These are phyloP conservation scores for Gymnocypris eckloni DNA, from an alignment of 2,797 vertebrate species.

Conservation along the genomic window DNA sequence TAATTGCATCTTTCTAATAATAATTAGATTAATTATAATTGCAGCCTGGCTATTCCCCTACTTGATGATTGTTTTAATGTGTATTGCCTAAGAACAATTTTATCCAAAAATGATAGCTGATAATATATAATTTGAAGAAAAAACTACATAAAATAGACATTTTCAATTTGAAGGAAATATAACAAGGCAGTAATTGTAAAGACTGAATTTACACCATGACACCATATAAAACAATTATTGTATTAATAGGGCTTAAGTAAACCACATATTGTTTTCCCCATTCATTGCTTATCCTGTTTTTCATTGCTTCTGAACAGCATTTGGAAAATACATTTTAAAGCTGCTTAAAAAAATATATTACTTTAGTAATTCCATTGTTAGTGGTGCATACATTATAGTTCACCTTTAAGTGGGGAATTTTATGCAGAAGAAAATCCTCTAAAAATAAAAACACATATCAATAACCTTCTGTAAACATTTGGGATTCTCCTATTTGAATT, in stretches of 20 bases:
- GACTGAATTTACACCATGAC: background rate
- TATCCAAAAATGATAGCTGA: background rate
- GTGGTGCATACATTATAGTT: conserved; percentile 4
- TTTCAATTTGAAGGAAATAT: background rate
- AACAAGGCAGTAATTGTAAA: background rate
- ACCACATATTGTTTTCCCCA: background rate
- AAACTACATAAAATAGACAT: background rate
- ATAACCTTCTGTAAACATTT: conserved; percentile 1
- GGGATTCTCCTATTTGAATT: conserved; percentile 11
- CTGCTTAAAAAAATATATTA: background rate
- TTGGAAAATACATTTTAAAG: background rate
- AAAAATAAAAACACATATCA: background rate
- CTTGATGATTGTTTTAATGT: background rate
- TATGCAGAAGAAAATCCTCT: background rate
- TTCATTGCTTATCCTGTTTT: background rate
- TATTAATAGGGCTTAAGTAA: background rate
- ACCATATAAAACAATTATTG: background rate
- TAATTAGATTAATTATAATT: too few species aligned
- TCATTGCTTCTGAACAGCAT: background rate
- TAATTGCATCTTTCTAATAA: too few species aligned
- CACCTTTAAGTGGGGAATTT: background rate
- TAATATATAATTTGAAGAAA: background rate
- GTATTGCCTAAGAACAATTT: background rate
- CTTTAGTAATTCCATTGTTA: background rate
- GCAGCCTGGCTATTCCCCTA: background rate